These are phyloP conservation scores for Eupsittula cactorum DNA, from an alignment of 2,113 vertebrate species.

Conservation along the genomic window DNA sequence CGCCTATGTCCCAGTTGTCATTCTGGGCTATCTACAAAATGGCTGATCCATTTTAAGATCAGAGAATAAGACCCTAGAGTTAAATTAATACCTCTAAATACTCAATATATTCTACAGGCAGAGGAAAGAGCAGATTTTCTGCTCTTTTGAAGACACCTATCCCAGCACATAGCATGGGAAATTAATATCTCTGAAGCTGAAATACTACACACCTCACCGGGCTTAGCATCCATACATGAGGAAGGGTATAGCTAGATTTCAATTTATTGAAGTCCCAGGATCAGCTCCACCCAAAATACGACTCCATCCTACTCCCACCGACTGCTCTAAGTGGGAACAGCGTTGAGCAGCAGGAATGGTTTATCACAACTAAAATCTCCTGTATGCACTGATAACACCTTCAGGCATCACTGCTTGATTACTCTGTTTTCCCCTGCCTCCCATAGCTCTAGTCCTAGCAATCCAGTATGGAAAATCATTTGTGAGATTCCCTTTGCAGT, in stretches of 20 bases:
- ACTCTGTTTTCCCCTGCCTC: neutral
- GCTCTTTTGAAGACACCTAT: neutral
- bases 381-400: fast-evolving
- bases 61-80: neutral
- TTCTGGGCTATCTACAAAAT: neutral
- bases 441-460: neutral
- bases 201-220: fast-evolving
- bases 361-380: neutral
- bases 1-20: neutral
- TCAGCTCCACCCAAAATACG: neutral
- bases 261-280: neutral
- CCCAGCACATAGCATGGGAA: neutral
- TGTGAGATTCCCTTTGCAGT: neutral
- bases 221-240: neutral
- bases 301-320: neutral
- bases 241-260: neutral
- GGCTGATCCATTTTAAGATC: neutral
- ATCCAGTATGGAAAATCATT: neutral
- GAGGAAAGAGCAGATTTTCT: neutral
- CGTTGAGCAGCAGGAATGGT: neutral
- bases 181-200: neutral
- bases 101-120: neutral
- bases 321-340: neutral
- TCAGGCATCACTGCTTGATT: neutral
- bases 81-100: neutral